Evolutionary conservation across 2,113 vertebrate genomes (phyloP), one percentile per base, ranked within the genome.

Genomic region (Eptesicus fuscus): DNA sequence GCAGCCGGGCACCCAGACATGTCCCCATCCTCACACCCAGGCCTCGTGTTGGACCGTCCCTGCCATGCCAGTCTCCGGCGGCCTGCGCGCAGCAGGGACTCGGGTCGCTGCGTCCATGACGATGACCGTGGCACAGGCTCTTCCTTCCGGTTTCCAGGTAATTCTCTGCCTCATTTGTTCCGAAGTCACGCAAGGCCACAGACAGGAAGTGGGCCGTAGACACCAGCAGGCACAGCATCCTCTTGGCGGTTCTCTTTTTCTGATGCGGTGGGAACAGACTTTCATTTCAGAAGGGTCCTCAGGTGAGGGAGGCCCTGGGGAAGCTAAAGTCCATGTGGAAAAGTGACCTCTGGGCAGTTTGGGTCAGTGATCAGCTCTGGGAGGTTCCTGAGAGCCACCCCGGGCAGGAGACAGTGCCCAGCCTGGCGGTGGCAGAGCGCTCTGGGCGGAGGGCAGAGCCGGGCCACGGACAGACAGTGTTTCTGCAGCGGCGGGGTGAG

Each of bases 61-160:
- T 63, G 59, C 30, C 9, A 9, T 5, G 5, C 61, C 47, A 80
- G 65, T 83, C 2, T 40, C 23, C 18, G 32, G 44, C 30, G 63
- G 32, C 71, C 56, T 47, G 59, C 70, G 61, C 6, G 9, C 13
- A 20, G 20, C 56, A 17, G 30, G 17, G 30, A 42, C 86, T 85
- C 78, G 73, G 23, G 25, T 87, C 12, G 32, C 16, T 92, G 59
- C 4, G 11, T 77, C 32, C 22, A 8, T 35, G 71, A 61, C 49
- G 53, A 87, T 17, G 25, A 8, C 25, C 28, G 30, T 25, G 44
- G 17, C 28, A 14, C 3, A 59, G 42, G 51, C 25, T 63, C 44
- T 93, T 30, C 53, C 84, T 87, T 90, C 73, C 82, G 73, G n/a
- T 78, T 95, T 95, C 95, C 76, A 94, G 84, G 88, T 84, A 94